These are phyloP conservation scores for Lasioglossum lativentre DNA, from an alignment of 2,888 invertebrate species.

Conservation along the genomic window DNA sequence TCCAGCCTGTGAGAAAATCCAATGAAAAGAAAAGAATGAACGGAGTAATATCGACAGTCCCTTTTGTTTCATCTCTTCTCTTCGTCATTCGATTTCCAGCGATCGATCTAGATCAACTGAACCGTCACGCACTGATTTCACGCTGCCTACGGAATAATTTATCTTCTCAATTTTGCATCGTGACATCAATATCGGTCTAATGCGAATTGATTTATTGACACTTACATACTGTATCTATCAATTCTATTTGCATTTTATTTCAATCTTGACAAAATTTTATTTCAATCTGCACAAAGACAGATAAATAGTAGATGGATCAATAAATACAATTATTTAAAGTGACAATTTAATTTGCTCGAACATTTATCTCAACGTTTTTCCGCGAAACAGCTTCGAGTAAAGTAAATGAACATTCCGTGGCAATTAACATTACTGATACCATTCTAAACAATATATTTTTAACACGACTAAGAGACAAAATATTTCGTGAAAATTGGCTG, in stretches of 20 bases:
- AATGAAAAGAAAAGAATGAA: slow-evolving; percentile 7
- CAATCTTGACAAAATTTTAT: not conserved
- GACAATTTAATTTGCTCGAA: too few species aligned
- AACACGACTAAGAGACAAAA: not conserved
- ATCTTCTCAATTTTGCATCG: slow-evolving; percentile 52
- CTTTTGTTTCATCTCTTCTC: slow-evolving; percentile 40
- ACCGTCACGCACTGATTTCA: slow-evolving; percentile 67
- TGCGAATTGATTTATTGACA: slow-evolving; percentile 13
- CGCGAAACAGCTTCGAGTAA: too few species aligned
- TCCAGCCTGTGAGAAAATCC: not conserved
- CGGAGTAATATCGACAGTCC: slow-evolving; percentile 28
- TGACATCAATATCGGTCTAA: slow-evolving; percentile 34
- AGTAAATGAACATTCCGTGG: too few species aligned
- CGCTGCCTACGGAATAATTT: slow-evolving; percentile 55
- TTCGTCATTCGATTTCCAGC: slow-evolving; percentile 53
- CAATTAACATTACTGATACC: not conserved
- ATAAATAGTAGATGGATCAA: too few species aligned
- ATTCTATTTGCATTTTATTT: not conserved
- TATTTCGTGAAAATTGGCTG: not conserved
- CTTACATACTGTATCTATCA: not conserved
- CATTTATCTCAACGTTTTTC: too few species aligned
- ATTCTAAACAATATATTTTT: not conserved
- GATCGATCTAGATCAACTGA: slow-evolving; percentile 66
- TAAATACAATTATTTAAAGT: too few species aligned
- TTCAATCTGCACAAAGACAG: not conserved